Base-by-base conservation (phyloP, 2,113 vertebrate genomes). In the Pagrus major region DNA sequence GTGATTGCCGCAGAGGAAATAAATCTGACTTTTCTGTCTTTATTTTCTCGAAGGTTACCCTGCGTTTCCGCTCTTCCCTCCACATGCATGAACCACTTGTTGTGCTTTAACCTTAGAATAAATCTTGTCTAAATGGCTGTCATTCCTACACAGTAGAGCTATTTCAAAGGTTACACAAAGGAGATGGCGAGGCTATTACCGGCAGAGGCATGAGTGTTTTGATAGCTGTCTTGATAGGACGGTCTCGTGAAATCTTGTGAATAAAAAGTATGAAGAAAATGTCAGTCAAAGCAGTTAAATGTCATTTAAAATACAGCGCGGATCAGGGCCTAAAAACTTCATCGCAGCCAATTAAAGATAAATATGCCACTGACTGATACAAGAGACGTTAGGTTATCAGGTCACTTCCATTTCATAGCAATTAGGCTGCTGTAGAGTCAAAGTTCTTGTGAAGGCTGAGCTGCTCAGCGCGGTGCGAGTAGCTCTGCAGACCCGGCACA, bases 281-380 rank as follows among this genome's bases (percentile, higher is more conserved):
- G 86, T 91, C 95, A 89, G 89, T 91, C 75, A 94, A 89, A 81
- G 89, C 84, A 84, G 86, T 79, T 88, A 91, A 91, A 94, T 90
- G 93, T 88, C 89, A 90, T 83, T 67, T 61, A 84, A 81, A 83
- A 77, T 42, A 46, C 80, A 73, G 81, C 59, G 73, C 6, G 25
- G 73, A 90, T 77, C 78, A 58, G 58, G 49, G 56, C 54, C 64
- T 27, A 74, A 82, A n/a, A 90, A 88, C 79, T 64, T 71, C 66
- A 76, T 80, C 29, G 71, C 69, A 70, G 84, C 80, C 90, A 92
- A 92, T 92, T 93, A 92, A 71, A 89, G 87, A 92, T 86, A 89
- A 91, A 92, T 89, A 80, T 76, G 81, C 71, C 83, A 80, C 2
- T 20, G 80, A 84, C 61, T 58, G 81, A 87, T 86, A 59, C 35